A percentile compares a stretch with the other conserved stretches of the same genome.
Conservation (phyloP, 2,113 vertebrate species). For the Okapia johnstoni region DNA sequence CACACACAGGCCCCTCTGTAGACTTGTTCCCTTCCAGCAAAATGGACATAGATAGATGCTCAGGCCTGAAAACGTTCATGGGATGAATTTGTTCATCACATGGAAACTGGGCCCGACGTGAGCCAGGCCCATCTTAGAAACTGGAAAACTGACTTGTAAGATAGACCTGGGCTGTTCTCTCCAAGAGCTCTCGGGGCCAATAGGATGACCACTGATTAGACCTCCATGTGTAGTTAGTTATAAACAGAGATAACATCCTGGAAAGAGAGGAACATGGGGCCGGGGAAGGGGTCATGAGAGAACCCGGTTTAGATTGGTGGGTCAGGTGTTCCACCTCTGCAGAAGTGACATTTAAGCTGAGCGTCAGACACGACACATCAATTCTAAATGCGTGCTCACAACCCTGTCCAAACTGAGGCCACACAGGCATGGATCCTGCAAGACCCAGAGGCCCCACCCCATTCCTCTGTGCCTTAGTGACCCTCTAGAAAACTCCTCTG, state of each 20-base stretch:
- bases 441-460: background rate
- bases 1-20: background rate
- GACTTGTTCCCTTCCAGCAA: background rate
- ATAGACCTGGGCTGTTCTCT: background rate
- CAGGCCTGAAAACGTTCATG: background rate
- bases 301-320: background rate
- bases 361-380: background rate
- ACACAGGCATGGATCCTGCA: background rate
- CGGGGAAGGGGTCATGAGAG: background rate
- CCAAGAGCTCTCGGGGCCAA: background rate
- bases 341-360: constrained; percentile 11
- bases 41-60: background rate
- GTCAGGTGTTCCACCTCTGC: background rate
- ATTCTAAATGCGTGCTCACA: background rate
- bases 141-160: background rate
- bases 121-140: background rate
- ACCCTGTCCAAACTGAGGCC: background rate
- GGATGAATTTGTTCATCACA: background rate
- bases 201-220: background rate
- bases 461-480: background rate
- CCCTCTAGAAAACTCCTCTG: background rate
- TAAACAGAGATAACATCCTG: background rate
- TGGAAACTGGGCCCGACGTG: fast-evolving
- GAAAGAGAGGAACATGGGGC: background rate
- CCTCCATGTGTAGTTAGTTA: background rate